Conservation (phyloP, 1,140 invertebrate genomes). For the Telenomus remus region DNA sequence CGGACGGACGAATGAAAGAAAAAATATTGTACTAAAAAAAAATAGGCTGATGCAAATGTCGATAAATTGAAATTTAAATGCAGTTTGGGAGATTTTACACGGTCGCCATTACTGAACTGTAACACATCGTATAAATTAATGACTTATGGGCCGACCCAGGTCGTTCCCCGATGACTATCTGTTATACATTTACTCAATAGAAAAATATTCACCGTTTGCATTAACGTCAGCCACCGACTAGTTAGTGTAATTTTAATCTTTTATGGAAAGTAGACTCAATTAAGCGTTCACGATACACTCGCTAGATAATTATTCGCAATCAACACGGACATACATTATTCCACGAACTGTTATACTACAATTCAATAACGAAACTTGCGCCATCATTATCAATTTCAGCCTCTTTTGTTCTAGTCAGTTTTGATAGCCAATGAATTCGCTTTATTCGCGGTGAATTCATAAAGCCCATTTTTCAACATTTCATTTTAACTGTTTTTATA, state of each 20-base stretch:
- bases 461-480: too few species aligned
- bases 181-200: slow-evolving; percentile 35
- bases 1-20: too few species aligned
- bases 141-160: slow-evolving; percentile 4
- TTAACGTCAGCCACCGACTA: slow-evolving; percentile 18
- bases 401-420: not conserved
- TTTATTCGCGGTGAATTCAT: too few species aligned
- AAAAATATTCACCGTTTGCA: slow-evolving; percentile 24
- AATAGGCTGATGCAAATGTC: too few species aligned
- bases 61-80: too few species aligned
- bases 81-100: not conserved
- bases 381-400: slow-evolving; percentile 13
- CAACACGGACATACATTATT: slow-evolving; percentile 29
- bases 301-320: slow-evolving; percentile 26
- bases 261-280: slow-evolving; percentile 33
- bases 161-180: slow-evolving; percentile 23
- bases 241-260: slow-evolving; percentile 36
- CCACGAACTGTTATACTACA: slow-evolving; percentile 11
- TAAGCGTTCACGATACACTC: slow-evolving; percentile 25
- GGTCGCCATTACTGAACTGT: not conserved
- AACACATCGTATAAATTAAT: slow-evolving; percentile 13
- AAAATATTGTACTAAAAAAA: too few species aligned
- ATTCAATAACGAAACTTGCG: slow-evolving; percentile 31
- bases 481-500: too few species aligned
- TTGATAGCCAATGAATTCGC: not conserved